A percentile compares a stretch with the other conserved stretches of the same genome.
Conservation (phyloP, 2,113 vertebrate genomes). For the Catharus bicknelli region DNA sequence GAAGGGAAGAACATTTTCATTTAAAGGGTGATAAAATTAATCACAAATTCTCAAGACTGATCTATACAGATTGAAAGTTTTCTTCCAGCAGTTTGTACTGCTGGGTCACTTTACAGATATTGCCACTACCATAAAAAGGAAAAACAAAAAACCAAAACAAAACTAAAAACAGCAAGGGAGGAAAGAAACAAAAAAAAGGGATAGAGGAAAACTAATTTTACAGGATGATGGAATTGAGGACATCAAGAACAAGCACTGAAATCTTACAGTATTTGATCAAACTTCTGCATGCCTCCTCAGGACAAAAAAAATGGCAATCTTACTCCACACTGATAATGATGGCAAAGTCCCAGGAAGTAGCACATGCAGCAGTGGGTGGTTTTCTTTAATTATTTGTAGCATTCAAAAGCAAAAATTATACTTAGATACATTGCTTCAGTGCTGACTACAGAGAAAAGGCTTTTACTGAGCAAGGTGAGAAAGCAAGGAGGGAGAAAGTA, state of each 20-base stretch:
- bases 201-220: neutral
- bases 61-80: neutral
- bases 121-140: neutral
- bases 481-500: neutral
- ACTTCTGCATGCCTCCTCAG: neutral
- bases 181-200: fast-evolving
- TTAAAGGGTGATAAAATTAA: constrained; percentile 3
- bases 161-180: fast-evolving
- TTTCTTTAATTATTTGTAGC: neutral
- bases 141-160: neutral
- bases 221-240: neutral
- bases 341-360: neutral
- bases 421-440: neutral
- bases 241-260: neutral
- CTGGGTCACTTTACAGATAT: neutral
- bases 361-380: neutral
- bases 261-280: neutral
- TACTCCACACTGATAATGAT: neutral
- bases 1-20: neutral
- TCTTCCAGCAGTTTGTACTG: neutral
- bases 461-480: neutral
- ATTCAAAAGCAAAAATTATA: neutral
- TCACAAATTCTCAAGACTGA: neutral
- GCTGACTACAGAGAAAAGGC: neutral
- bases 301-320: neutral